A percentile compares a stretch with the other conserved stretches of the same genome.
Evolutionary conservation across 2,113 vertebrate species (phyloP).

Genomic region (Pteronura brasiliensis): DNA sequence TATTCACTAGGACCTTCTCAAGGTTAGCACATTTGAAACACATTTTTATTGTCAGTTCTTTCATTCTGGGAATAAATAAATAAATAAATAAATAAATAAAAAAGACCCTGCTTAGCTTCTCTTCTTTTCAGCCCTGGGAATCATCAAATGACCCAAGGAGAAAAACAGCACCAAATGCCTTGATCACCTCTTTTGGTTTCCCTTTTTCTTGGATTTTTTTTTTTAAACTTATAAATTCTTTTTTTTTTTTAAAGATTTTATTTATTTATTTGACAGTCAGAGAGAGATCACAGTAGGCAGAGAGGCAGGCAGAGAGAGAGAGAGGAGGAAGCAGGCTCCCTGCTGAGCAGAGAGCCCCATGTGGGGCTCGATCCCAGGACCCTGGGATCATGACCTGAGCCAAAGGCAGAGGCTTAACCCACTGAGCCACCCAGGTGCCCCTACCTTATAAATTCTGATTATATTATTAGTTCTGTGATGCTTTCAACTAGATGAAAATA

Average conservation of each 20-base stretch:
- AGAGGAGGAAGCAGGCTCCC: too few species aligned
- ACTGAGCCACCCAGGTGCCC: too few species aligned
- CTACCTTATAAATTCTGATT: too few species aligned
- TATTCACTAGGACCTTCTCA: neutral
- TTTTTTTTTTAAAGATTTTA: too few species aligned
- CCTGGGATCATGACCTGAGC: too few species aligned
- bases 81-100: neutral
- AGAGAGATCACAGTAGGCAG: too few species aligned
- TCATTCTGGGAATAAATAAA: neutral
- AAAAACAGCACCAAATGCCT: neutral
- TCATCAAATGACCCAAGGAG: neutral
- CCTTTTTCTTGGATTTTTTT: neutral
- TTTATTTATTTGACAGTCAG: too few species aligned
- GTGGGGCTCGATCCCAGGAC: too few species aligned
- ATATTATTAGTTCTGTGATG: neutral
- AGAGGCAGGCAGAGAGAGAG: too few species aligned
- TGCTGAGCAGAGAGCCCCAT: too few species aligned
- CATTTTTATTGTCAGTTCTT: neutral
- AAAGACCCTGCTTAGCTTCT: neutral
- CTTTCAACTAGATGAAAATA: neutral
- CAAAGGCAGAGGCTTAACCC: too few species aligned
- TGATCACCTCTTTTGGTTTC: neutral
- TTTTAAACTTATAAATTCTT: neutral
- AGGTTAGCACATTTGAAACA: neutral
- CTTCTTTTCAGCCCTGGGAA: neutral